A percentile compares a stretch with the other conserved stretches of the same genome.
Evolutionary conservation across 1,140 invertebrate species (phyloP).

Genomic region (Uloborus diversus): DNA sequence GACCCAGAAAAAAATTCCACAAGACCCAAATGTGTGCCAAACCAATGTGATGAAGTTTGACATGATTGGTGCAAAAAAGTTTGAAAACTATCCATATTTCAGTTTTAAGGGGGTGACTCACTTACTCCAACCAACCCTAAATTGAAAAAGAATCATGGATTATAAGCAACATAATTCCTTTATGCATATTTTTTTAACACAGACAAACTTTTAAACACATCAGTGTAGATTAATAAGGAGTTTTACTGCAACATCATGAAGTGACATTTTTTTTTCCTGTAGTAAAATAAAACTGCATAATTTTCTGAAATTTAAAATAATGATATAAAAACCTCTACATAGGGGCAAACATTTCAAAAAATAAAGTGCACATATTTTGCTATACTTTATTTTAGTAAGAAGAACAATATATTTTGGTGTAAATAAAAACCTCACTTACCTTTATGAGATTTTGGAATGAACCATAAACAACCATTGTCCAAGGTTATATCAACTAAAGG

Average conservation of each 20-base stretch:
- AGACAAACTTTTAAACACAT: not conserved
- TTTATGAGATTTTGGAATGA: conserved; percentile 90
- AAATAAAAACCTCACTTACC: conserved; percentile 17
- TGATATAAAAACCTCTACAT: not conserved
- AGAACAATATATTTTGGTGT: no score
- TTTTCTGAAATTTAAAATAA: not conserved
- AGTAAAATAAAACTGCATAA: not conserved
- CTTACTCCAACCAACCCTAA: no score
- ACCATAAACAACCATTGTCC: conserved; percentile 95
- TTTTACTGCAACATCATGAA: not conserved
- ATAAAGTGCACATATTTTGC: not conserved
- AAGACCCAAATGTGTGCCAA: no score
- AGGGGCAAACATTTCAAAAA: not conserved
- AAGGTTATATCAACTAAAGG: conserved; percentile 69
- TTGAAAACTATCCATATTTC: no score
- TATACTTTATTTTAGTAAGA: not conserved
- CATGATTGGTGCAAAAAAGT: no score
- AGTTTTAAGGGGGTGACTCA: no score
- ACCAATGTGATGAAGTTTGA: no score
- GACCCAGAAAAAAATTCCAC: not conserved
- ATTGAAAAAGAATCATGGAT: no score
- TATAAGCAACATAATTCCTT: no score
- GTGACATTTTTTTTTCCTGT: not conserved
- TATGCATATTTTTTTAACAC: no score
- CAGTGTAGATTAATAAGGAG: not conserved